phyloP scores from a whole-genome alignment of 2,888 invertebrate species.

The Campopleginae sp. region DNA sequence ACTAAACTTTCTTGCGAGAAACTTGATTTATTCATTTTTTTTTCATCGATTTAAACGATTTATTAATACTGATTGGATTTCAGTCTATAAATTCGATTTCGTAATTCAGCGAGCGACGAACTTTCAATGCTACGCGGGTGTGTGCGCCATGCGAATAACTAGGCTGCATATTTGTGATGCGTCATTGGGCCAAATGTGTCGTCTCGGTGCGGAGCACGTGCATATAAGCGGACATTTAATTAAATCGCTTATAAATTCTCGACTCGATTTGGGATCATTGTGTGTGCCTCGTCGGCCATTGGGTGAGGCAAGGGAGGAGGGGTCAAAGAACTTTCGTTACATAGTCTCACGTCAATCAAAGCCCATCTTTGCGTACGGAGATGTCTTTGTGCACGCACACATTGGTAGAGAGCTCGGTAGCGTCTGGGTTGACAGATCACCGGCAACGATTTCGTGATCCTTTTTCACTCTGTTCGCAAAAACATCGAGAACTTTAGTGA shows the following conservation, averaged over 20 bases:
- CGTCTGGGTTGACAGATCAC: conserved; percentile 64
- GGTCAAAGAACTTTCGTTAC: conserved; percentile 59
- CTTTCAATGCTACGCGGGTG: neutral
- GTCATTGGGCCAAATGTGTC: conserved; percentile 21
- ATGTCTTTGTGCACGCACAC: conserved; percentile 27
- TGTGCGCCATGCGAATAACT: conserved; percentile 32
- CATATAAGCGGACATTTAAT: conserved; percentile 16
- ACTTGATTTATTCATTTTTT: neutral
- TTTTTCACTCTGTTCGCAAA: conserved; percentile 13
- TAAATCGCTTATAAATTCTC: conserved; percentile 33
- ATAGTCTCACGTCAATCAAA: conserved; percentile 64
- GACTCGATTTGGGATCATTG: conserved; percentile 31
- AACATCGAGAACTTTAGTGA: conserved; percentile 28
- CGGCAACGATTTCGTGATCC: conserved; percentile 50
- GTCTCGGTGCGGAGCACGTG: conserved; percentile 5
- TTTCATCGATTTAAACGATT: neutral
- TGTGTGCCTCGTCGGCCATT: neutral
- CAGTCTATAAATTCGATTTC: neutral
- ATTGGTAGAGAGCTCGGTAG: conserved; percentile 52
- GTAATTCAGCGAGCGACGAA: conserved; percentile 1
- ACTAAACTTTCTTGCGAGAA: neutral
- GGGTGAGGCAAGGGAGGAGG: neutral
- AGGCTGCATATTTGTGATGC: conserved; percentile 29
- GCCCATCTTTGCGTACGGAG: conserved; percentile 48
- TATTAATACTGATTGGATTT: neutral